Conservation (phyloP, 1,140 invertebrate species). For the Druon quercuslanigerum region DNA sequence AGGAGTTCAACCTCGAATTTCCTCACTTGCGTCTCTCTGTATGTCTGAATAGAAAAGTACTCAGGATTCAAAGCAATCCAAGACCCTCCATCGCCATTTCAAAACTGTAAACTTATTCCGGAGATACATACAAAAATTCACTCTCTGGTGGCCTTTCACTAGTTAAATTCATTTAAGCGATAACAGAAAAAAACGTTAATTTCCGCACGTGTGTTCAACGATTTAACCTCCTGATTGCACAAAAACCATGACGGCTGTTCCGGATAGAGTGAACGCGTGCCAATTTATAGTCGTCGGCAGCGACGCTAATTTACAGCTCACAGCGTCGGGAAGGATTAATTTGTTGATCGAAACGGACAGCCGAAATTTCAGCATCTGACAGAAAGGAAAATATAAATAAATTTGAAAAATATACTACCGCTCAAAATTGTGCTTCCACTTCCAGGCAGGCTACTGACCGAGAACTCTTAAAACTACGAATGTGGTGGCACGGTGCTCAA, state of each 20-base stretch:
- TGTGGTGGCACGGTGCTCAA: no score
- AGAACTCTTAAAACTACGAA: no score
- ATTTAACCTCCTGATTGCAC: slow-evolving; percentile 55
- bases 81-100: not conserved
- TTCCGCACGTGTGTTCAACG: slow-evolving; percentile 41
- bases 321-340: slow-evolving; percentile 56
- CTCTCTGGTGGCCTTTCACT: not conserved
- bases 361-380: slow-evolving; percentile 44
- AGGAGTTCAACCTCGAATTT: slow-evolving; percentile 13
- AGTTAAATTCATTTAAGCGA: slow-evolving; percentile 17
- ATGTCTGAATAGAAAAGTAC: not conserved
- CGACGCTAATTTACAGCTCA: slow-evolving; percentile 55
- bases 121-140: slow-evolving; percentile 2
- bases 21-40: not conserved
- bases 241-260: slow-evolving; percentile 53
- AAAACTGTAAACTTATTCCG: not conserved
- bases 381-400: no score
- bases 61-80: slow-evolving; percentile 3
- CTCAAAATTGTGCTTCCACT: no score
- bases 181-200: slow-evolving; percentile 36
- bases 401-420: no score
- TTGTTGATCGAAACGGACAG: slow-evolving; percentile 51
- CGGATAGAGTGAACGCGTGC: slow-evolving; percentile 51
- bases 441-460: no score
- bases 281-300: slow-evolving; percentile 54